Conservation (phyloP, 2,797 vertebrate genomes). For the Propithecus deckenii region DNA sequence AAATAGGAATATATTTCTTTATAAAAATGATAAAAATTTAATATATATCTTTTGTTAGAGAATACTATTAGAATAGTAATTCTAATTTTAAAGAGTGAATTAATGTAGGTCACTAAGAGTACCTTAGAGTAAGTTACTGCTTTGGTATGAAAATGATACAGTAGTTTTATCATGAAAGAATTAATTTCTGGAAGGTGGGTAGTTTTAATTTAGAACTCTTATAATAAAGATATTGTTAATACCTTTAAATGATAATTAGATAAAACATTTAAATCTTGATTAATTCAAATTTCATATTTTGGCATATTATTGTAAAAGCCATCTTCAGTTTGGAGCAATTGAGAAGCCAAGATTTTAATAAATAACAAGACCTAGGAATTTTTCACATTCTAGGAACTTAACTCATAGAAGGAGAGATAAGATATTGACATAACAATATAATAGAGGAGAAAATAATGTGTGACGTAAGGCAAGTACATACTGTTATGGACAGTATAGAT, state of each 20-base stretch:
- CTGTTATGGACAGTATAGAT: conserved; percentile 15
- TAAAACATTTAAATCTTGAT: not conserved
- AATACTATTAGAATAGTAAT: conserved; percentile 15
- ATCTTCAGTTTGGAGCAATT: conserved; percentile 12
- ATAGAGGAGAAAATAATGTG: conserved; percentile 53
- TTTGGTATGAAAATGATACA: conserved; percentile 33
- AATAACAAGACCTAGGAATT: conserved; percentile 46
- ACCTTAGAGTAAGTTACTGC: not conserved
- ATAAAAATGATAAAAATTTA: conserved; percentile 46
- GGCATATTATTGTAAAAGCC: conserved; percentile 27
- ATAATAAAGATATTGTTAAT: conserved; percentile 8
- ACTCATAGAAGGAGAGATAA: conserved; percentile 11
- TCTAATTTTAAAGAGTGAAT: conserved; percentile 47
- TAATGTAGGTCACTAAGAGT: not conserved
- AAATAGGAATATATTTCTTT: conserved; percentile 22
- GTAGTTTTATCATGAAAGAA: conserved; percentile 45
- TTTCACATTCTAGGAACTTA: conserved; percentile 52
- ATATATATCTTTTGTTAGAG: not conserved
- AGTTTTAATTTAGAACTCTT: conserved; percentile 48
- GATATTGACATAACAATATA: conserved; percentile 21
- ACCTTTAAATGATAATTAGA: conserved; percentile 41
- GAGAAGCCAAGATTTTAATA: conserved; percentile 55
- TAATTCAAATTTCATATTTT: conserved; percentile 53
- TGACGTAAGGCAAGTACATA: conserved; percentile 46
- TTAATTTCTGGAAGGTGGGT: conserved; percentile 53